Base-by-base conservation (phyloP, 2,797 vertebrate species). In the Halcyon smyrnensis region DNA sequence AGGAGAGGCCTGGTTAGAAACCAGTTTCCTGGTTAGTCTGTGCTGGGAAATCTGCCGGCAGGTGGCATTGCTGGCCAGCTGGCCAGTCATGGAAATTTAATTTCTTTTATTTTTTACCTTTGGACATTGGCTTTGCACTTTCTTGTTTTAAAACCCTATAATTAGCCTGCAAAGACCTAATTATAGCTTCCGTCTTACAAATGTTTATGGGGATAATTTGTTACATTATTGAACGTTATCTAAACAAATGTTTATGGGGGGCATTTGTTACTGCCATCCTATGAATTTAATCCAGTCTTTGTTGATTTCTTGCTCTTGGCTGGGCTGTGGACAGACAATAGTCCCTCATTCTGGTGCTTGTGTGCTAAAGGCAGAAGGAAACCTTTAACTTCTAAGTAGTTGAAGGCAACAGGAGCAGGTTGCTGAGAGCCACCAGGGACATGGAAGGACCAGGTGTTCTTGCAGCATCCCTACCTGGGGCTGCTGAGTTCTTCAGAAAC, bases 21-120 rank as follows among this genome's bases (percentile, higher is more conserved):
- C 65, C 64, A 76, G 6, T 53, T 68, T 60, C 41, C 25, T 30
- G 21, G 14, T 30, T 59, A 24, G 27, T 84, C 8, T 7, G 60
- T 60, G 46, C 45, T 87, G 50, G 63, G 45, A 63, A 78, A 18
- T 45, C 10, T 54, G 68, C 90, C 94, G 2, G 89, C 87, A 97
- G 95, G 95, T 89, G 96, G 95, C 93, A 91, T 24, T 76, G 78
- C 85, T 84, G 57, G 46, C 86, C 81, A 57, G 74, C 75, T 57
- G 68, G 54, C 65, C 57, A 28, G 51, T 65, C 74, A 37, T 1
- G 6, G 43, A 63, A 56, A 15, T 16, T 21, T 19, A 20, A 67
- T 30, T 50, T 36, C 6, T 4, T 14, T n/a, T 34, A 4, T 68
- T 56, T 50, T 56, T 8, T 16, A 54, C 41, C 80, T 68, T 68